Percentiles rank a stretch among this genome's conserved stretches.
Evolutionary conservation across 2,797 vertebrate genomes (phyloP).

Genomic region (Hyperoplus immaculatus): DNA sequence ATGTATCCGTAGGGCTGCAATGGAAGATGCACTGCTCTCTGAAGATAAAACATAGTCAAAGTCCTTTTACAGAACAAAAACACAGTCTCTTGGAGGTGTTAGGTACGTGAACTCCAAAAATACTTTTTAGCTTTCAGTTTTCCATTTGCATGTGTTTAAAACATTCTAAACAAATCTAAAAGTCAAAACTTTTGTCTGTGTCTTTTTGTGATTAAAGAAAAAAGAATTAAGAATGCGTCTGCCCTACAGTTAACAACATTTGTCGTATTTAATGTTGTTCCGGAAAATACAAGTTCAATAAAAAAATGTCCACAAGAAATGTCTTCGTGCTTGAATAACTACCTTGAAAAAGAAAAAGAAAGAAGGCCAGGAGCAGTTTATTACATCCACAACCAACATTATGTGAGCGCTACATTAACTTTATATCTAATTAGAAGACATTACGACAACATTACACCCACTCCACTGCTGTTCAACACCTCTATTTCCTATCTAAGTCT

Average conservation of each 20-base stretch:
- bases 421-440: constrained; percentile 24
- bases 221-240: neutral
- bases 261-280: neutral
- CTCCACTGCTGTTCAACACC: neutral
- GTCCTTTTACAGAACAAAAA: constrained; percentile 29
- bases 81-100: constrained; percentile 3
- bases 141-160: neutral
- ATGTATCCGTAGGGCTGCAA: constrained; percentile 32
- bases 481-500: neutral
- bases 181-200: neutral
- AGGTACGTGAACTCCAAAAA: neutral
- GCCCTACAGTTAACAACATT: too few relatives aligned
- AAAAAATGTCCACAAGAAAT: neutral
- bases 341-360: neutral
- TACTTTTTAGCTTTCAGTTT: neutral
- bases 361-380: neutral
- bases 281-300: neutral
- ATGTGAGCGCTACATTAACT: constrained; percentile 30
- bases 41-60: constrained; percentile 41
- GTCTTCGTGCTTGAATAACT: neutral
- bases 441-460: neutral
- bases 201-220: neutral
- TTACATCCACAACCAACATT: constrained; percentile 18
- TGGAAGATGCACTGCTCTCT: constrained; percentile 28
- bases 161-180: neutral